phyloP scores from a whole-genome alignment of 2,888 invertebrate species.

The Cancer borealis region DNA sequence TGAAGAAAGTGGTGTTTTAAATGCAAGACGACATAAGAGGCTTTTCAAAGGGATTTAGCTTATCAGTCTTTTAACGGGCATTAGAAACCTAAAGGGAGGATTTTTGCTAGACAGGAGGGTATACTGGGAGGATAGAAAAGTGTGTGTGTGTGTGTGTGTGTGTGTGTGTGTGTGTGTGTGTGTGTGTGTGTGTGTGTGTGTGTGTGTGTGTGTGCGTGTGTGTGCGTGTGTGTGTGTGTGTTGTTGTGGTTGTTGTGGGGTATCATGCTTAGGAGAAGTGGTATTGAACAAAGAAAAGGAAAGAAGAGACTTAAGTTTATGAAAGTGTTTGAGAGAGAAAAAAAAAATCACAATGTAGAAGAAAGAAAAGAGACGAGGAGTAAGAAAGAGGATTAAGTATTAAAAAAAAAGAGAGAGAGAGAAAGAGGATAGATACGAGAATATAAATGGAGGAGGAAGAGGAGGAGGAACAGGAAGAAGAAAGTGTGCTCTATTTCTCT shows the following conservation, averaged over 20 bases:
- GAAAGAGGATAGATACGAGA: neutral
- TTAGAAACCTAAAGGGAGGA: neutral
- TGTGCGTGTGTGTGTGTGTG: neutral
- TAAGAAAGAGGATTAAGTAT: neutral
- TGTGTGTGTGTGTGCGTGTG: neutral
- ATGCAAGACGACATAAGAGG: constrained; percentile 18
- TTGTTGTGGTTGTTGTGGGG: neutral
- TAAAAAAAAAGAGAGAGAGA: neutral
- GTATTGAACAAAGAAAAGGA: neutral
- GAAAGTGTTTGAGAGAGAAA: neutral
- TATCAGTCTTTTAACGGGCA: neutral
- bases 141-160: neutral
- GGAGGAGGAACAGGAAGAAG: neutral
- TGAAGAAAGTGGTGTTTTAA: neutral
- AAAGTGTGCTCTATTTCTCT: too few relatives aligned
- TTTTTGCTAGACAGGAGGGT: neutral
- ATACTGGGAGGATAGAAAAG: neutral
- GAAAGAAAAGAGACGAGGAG: neutral
- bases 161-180: neutral
- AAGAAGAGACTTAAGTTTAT: neutral
- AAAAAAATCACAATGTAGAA: neutral
- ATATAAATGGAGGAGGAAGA: neutral
- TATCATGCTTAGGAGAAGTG: neutral
- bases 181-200: neutral
- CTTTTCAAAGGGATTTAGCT: neutral